phyloP scores from a whole-genome alignment of 2,888 invertebrate species.

The Ornithoptera alexandrae region DNA sequence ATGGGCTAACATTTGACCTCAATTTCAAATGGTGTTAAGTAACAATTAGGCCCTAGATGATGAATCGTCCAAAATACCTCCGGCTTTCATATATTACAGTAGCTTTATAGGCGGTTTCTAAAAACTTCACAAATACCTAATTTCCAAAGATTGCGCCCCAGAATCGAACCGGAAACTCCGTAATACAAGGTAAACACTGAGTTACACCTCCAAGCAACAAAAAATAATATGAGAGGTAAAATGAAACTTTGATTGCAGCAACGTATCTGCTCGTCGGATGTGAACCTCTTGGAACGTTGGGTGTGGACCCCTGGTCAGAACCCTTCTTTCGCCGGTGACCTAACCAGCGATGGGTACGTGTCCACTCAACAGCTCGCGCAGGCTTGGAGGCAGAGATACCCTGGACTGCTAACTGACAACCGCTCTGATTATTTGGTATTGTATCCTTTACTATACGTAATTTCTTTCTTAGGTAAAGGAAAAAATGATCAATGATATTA shows the following conservation, averaged over 20 bases:
- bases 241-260: slow-evolving; percentile 46
- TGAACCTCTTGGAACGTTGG: slow-evolving; percentile 84
- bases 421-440: slow-evolving; percentile 77
- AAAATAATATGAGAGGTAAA: neutral
- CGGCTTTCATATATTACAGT: too few relatives aligned
- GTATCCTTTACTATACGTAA: neutral
- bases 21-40: too few relatives aligned
- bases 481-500: too few relatives aligned
- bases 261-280: slow-evolving; percentile 84
- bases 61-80: too few relatives aligned
- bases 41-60: too few relatives aligned
- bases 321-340: slow-evolving; percentile 76
- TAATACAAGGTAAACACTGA: neutral
- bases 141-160: too few relatives aligned
- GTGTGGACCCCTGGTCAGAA: slow-evolving; percentile 82
- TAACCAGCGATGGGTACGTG: slow-evolving; percentile 83
- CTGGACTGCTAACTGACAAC: slow-evolving; percentile 80
- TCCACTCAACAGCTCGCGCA: slow-evolving; percentile 84
- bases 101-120: too few relatives aligned
- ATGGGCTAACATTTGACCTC: too few relatives aligned
- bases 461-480: too few relatives aligned
- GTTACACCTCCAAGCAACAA: neutral
- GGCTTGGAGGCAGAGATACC: slow-evolving; percentile 83
- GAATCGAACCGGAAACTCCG: too few relatives aligned
- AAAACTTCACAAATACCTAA: too few relatives aligned